Base-by-base conservation (phyloP, 2,888 invertebrate species). In the Dermolepida albohirtum region DNA sequence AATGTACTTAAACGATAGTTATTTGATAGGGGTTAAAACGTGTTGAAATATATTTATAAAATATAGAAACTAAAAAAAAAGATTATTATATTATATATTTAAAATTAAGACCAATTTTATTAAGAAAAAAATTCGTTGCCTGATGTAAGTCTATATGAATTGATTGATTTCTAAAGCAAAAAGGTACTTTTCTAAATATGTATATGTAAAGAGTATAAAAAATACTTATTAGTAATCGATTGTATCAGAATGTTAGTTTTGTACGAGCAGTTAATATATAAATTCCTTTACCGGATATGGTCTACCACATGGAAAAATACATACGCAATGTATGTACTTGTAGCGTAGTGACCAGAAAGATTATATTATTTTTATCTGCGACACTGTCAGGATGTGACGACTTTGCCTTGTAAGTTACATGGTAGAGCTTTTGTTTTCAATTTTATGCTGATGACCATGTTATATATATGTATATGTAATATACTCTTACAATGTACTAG, bases 401-500 rank as follows among this genome's bases (percentile, higher is more conserved):
- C 74, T 78, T 75, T 79, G 81, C 80, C 79, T 81, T 80, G 78
- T 79, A 76, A 67, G 70, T 64, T 62, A 71, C 67, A 68, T 74
- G 72, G 74, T 79, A 78, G 76, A 76, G 79, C 79, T 79, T 80
- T 78, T 73, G 72, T 75, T 74, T 72, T 57, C 27, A 29, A 66
- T 51, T 64, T 62, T 66, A 67, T 40, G 79, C 77, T 78, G 76
- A 77, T 75, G 75, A 77, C 75, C 74, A 77, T 77, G 78, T 78
- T 80, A 78, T 78, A 77, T 79, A 78, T 79, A 80, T 79, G 79
- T 79, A 78, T 80, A 59, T 59, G 59, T 59, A 79, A 76, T 78
- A 80, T 77, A 69, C 76, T 79, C 78, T 79, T 78, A 79, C 79
- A 75, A 79, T 80, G 80, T 80, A 78, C 76, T 79, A 78, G 79